phyloP scores from a whole-genome alignment of 2,888 invertebrate genomes.

The Heliconius ismenius region DNA sequence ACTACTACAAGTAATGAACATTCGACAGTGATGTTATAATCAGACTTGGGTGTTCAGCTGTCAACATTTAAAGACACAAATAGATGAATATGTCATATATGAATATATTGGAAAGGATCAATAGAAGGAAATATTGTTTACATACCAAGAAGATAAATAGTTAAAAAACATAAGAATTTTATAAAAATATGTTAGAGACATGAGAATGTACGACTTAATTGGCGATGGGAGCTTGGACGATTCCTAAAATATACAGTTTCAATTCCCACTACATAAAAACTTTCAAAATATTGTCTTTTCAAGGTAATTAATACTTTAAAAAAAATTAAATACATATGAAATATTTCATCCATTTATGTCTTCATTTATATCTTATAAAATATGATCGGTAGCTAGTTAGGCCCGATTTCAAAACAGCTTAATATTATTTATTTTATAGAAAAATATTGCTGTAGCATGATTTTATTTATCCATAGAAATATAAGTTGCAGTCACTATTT shows the following conservation, averaged over 20 bases:
- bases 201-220: background rate
- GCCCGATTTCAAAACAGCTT: conserved; percentile 30
- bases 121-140: background rate
- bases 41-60: conserved; percentile 44
- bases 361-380: conserved; percentile 16
- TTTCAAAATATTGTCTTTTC: background rate
- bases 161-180: too few species aligned
- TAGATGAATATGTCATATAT: background rate
- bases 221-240: background rate
- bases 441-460: conserved; percentile 35
- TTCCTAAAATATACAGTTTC: background rate
- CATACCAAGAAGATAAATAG: background rate
- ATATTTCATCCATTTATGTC: background rate
- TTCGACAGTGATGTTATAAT: conserved; percentile 44
- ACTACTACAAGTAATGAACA: conserved; percentile 46
- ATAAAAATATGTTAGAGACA: background rate
- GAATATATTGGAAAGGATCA: too few species aligned
- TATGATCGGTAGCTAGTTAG: conserved; percentile 30
- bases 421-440: conserved; percentile 31
- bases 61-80: background rate
- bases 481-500: conserved; percentile 28
- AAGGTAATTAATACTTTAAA: background rate
- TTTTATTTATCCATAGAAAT: conserved; percentile 29
- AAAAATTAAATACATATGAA: background rate
- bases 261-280: background rate